Percentiles rank a stretch among this genome's conserved stretches.
Evolutionary conservation across 2,888 invertebrate species (phyloP).

Genomic region (Mystacides longicornis): DNA sequence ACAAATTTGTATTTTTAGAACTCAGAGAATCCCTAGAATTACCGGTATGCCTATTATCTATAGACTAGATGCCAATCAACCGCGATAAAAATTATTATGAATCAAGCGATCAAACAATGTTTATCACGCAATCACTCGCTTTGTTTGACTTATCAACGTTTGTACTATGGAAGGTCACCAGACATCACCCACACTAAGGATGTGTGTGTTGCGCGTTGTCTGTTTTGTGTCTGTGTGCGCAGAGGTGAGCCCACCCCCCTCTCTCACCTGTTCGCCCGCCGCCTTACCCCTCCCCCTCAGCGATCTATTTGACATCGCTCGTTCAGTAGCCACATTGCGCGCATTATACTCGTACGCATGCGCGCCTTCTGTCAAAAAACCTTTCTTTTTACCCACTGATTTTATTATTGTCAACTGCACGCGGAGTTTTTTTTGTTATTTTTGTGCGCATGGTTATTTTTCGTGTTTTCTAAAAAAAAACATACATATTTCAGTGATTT

Average conservation of each 20-base stretch:
- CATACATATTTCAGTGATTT: too few relatives aligned
- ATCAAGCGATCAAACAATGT: too few relatives aligned
- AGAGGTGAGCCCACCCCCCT: constrained; percentile 9
- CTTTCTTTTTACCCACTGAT: background rate
- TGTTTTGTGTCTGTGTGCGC: constrained; percentile 7
- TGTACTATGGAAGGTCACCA: background rate
- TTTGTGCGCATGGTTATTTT: background rate
- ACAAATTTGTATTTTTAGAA: too few relatives aligned
- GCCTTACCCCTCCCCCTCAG: background rate
- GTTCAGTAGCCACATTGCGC: constrained; percentile 16
- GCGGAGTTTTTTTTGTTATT: background rate
- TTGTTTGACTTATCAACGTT: too few relatives aligned
- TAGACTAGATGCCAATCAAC: too few relatives aligned
- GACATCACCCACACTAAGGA: background rate
- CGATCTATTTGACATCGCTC: background rate
- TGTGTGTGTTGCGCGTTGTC: constrained; percentile 1
- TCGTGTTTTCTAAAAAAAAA: too few relatives aligned
- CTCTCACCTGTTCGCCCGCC: background rate
- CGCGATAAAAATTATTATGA: too few relatives aligned
- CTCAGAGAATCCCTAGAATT: too few relatives aligned
- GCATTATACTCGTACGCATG: constrained; percentile 10
- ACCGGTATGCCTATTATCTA: too few relatives aligned
- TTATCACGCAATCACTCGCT: too few relatives aligned
- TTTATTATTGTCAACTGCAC: constrained; percentile 1
- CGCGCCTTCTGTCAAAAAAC: constrained; percentile 2